Conservation (phyloP, 2,113 vertebrate genomes). For the Nipponia nippon region DNA sequence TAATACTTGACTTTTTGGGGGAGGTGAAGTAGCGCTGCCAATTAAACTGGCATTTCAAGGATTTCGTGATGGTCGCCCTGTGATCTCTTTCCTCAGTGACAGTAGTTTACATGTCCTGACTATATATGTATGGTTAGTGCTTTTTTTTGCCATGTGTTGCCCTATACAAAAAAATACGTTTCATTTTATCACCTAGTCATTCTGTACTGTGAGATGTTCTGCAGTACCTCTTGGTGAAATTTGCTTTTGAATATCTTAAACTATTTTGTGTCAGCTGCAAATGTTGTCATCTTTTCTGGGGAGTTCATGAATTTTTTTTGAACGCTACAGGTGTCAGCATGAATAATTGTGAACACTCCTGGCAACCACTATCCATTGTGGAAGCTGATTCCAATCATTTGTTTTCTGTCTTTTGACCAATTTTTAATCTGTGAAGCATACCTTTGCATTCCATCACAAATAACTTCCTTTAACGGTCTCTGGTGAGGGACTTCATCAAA, state of each 20-base stretch:
- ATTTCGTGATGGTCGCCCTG: neutral
- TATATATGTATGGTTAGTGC: neutral
- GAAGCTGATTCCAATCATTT: neutral
- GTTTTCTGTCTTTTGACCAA: neutral
- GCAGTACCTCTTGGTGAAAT: neutral
- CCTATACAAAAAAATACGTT: neutral
- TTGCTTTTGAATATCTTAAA: neutral
- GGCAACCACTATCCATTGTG: neutral
- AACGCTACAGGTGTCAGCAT: neutral
- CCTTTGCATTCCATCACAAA: neutral
- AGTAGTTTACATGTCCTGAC: neutral
- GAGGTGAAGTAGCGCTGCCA: accelerated
- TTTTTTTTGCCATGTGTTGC: neutral
- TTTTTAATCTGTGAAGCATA: neutral
- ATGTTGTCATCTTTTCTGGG: neutral
- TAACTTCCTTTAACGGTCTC: neutral
- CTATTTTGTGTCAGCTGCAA: neutral
- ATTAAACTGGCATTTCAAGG: neutral
- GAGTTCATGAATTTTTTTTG: neutral
- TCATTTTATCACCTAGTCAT: neutral
- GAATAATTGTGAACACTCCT: neutral
- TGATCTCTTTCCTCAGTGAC: neutral
- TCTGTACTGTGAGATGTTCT: neutral
- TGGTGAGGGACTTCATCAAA: neutral
- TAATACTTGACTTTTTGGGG: neutral